Percentiles rank a stretch among this genome's conserved stretches.
Conservation (phyloP, 2,888 invertebrate species). For the Acanthosepion esculentum region DNA sequence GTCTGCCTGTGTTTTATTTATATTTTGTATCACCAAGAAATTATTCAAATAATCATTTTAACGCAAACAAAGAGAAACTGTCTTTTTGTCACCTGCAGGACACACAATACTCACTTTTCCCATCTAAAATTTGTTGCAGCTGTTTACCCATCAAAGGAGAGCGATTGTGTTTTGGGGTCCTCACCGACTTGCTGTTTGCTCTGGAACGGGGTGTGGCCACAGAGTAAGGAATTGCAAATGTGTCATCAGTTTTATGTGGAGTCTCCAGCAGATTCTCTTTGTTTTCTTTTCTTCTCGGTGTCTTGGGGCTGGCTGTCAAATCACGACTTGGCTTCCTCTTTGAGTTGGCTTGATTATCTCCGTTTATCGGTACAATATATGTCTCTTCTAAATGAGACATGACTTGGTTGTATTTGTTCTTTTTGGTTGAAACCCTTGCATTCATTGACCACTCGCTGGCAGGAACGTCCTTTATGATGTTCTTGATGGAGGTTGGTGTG, state of each 20-base stretch:
- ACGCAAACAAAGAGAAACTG: too few species aligned
- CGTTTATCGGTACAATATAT: not conserved
- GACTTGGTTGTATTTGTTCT: not conserved
- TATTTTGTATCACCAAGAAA: too few species aligned
- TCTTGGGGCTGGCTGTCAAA: conserved; percentile 68
- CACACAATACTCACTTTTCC: conserved; percentile 61
- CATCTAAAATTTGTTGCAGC: conserved; percentile 62
- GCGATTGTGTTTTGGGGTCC: conserved; percentile 52
- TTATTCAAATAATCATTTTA: too few species aligned
- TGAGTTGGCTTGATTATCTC: not conserved
- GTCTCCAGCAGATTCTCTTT: conserved; percentile 50
- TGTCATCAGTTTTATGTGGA: conserved; percentile 54
- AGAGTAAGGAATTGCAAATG: conserved; percentile 22
- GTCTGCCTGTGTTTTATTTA: too few species aligned
- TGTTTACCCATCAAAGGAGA: conserved; percentile 66
- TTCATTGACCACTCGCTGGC: not conserved
- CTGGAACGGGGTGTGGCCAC: conserved; percentile 35
- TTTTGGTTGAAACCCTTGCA: not conserved
- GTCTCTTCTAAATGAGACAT: not conserved
- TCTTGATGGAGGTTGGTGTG: conserved; percentile 33
- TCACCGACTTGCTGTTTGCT: conserved; percentile 36
- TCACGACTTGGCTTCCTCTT: conserved; percentile 17
- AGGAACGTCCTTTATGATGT: not conserved
- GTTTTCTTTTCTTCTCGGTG: conserved; percentile 54
- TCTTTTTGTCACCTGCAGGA: not conserved